Percentiles rank a stretch among this genome's conserved stretches.
Evolutionary conservation across 2,113 vertebrate genomes (phyloP).

Genomic region (Orientallactaga bullata): DNA sequence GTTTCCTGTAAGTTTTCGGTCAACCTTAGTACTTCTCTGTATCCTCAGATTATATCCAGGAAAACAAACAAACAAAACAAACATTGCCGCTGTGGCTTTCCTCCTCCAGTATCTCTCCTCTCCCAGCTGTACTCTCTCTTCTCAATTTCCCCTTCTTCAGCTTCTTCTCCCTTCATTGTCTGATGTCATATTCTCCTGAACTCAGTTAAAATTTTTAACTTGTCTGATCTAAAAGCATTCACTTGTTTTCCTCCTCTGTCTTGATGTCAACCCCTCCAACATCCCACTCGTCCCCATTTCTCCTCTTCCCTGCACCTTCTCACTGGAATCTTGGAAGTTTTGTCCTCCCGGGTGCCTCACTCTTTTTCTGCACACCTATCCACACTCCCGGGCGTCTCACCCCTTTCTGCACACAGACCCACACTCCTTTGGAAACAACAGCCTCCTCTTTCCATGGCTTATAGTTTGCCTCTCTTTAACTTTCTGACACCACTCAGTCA

Average conservation of each 20-base stretch:
- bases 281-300: not conserved
- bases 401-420: not conserved
- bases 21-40: not conserved
- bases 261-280: not conserved
- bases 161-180: not conserved
- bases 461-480: not conserved
- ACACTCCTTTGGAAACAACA: not conserved
- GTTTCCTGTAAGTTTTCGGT: not conserved
- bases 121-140: not conserved
- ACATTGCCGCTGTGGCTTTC: rapidly evolving
- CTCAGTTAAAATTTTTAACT: not conserved
- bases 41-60: not conserved
- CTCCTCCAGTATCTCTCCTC: not conserved
- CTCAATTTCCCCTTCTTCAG: too few relatives aligned
- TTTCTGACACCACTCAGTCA: not conserved
- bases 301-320: not conserved
- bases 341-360: rapidly evolving
- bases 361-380: not conserved
- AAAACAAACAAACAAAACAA: not conserved
- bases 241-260: too few relatives aligned
- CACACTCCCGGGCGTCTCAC: not conserved
- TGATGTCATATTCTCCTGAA: not conserved
- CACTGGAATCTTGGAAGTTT: not conserved
- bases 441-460: not conserved
- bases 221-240: not conserved